phyloP scores from a whole-genome alignment of 2,113 vertebrate species.

The Emydocephalus ijimae region DNA sequence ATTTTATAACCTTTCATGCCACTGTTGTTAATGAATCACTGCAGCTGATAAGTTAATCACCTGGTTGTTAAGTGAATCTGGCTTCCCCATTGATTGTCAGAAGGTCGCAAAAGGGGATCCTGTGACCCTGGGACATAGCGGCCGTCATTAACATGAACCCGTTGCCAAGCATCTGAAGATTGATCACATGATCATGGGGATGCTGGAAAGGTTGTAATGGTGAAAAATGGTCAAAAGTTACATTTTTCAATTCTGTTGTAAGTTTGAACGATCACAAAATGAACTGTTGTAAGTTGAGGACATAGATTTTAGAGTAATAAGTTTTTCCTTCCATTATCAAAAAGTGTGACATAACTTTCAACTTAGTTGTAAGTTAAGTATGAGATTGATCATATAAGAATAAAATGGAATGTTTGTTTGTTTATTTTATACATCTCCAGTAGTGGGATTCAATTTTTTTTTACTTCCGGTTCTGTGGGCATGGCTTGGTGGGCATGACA shows the following conservation, averaged over 20 bases:
- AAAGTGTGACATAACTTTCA: background rate
- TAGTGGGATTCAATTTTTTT: too few relatives aligned
- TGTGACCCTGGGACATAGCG: too few relatives aligned
- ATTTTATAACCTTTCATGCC: background rate
- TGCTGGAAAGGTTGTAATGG: too few relatives aligned
- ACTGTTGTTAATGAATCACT: background rate
- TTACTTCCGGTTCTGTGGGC: too few relatives aligned
- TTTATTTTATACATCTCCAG: background rate
- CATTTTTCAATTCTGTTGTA: background rate
- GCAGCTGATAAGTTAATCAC: background rate
- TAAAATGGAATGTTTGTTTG: background rate
- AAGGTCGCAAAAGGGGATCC: background rate
- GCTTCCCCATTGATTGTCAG: background rate
- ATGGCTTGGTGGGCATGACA: too few relatives aligned
- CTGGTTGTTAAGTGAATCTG: background rate
- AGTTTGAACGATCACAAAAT: background rate
- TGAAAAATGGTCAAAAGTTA: background rate
- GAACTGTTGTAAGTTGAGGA: background rate
- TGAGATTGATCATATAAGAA: background rate
- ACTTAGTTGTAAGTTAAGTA: background rate
- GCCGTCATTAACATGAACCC: background rate
- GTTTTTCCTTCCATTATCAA: background rate
- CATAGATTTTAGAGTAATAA: background rate
- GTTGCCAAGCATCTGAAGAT: too few relatives aligned
- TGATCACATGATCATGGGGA: too few relatives aligned